Evolutionary conservation across 2,113 vertebrate species (phyloP), one percentile per base, ranked within the genome.

Genomic region (Myodes glareolus): DNA sequence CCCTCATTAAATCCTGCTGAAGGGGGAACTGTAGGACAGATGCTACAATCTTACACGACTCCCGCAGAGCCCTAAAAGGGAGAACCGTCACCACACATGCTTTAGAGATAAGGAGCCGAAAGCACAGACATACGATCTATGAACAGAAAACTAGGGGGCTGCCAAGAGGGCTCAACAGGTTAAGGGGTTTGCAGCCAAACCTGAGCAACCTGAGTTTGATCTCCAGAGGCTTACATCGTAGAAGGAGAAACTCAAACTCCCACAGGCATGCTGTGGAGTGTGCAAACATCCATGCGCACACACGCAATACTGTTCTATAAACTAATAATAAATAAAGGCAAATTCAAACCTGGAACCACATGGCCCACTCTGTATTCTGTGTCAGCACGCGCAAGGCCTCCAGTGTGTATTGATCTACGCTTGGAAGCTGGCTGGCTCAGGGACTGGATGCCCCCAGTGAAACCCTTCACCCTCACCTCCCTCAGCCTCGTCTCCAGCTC

Each of bases 401-500:
- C 14, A 9, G 2, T 0, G 1, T 72, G 14, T 4, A 31, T 0
- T 19, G 31, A 33, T 21, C 19, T 61, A 42, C 4, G 45, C n/a
- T 42, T 45, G 47, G 55, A 13, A 27, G 19, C 68, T 23, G 68
- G 17, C 33, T 68, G 47, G 42, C 17, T 72, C 17, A 4, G n/a
- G 25, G n/a, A 27, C n/a, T 16, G 3, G 16, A 8, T 6, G 1
- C 67, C 55, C 55, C 31, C 50, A 21, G 42, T 31, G 42, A 42
- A 52, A 2, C 14, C 31, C 55, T 68, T 36, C 5, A 1, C 33
- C 80, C 97, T 98, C 97, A 99, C 99, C 99, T 99, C 99, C 98
- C 99, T 90, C 92, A 99, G 98, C 96, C 99, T 98, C 0, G 99
- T 99, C 97, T 99, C 99, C 96, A 99, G 88, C 97, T 99, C 99